These are phyloP conservation scores for Drosophila kikkawai DNA, from an alignment of 1,140 invertebrate species.

Conservation along the genomic window DNA sequence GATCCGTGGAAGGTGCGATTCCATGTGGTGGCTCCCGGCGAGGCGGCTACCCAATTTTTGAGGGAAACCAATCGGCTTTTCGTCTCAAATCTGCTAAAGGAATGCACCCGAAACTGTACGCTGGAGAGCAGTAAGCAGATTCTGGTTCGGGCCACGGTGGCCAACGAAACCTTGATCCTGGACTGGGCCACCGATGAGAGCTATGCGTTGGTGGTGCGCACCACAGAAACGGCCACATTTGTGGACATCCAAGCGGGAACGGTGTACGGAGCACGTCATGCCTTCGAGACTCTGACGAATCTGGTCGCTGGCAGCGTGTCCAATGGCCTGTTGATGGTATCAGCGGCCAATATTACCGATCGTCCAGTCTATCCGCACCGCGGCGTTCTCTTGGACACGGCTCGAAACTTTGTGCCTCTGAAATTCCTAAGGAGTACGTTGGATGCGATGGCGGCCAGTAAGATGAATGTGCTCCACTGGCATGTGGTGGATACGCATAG, in stretches of 20 bases:
- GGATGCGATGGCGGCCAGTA: constrained; percentile 92
- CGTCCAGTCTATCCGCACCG: constrained; percentile 89
- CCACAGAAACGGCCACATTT: constrained; percentile 86
- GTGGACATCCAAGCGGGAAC: constrained; percentile 88
- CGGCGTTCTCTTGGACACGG: constrained; percentile 91
- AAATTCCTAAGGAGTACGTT: constrained; percentile 88
- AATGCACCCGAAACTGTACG: constrained; percentile 87
- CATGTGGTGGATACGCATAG: constrained; percentile 94
- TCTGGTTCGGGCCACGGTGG: constrained; percentile 86
- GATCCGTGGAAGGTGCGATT: constrained; percentile 87
- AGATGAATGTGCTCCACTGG: constrained; percentile 95
- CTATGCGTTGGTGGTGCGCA: constrained; percentile 87
- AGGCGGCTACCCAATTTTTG: constrained; percentile 85
- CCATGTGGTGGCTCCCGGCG: constrained; percentile 86
- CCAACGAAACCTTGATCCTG: constrained; percentile 85
- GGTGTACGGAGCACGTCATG: constrained; percentile 91
- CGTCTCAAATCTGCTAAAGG: constrained; percentile 86
- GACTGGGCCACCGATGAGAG: constrained; percentile 89
- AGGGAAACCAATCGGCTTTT: constrained; percentile 86
- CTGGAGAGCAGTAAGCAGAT: constrained; percentile 85
- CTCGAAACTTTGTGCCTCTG: constrained; percentile 91
- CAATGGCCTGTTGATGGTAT: constrained; percentile 85
- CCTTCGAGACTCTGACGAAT: constrained; percentile 91
- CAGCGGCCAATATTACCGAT: constrained; percentile 87
- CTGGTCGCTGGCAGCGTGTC: constrained; percentile 86